Percentiles rank a stretch among this genome's conserved stretches.
Conservation (phyloP, 2,888 invertebrate genomes). For the Sarcophaga variegata region DNA sequence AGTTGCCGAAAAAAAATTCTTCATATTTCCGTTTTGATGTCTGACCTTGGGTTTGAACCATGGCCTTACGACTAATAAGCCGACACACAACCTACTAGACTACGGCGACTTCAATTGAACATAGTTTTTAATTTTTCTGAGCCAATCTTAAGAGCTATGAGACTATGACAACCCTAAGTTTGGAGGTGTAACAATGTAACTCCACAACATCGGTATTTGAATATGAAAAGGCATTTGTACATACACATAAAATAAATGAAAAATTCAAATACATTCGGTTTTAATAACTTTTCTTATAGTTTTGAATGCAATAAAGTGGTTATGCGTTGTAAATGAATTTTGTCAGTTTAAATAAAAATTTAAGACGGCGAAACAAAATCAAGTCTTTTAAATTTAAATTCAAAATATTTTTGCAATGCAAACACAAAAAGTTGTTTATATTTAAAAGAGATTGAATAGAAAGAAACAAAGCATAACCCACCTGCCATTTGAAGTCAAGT, state of each 20-base stretch:
- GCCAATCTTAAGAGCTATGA: background rate
- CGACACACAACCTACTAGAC: no score
- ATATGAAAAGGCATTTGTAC: background rate
- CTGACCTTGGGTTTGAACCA: no score
- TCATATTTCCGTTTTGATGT: no score
- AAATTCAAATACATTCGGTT: constrained; percentile 18
- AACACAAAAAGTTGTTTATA: constrained; percentile 23
- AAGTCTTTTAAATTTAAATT: constrained; percentile 1
- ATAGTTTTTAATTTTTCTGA: no score
- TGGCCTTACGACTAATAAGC: no score
- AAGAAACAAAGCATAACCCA: constrained; percentile 52
- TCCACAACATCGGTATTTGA: background rate
- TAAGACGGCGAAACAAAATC: background rate
- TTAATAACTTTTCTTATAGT: background rate
- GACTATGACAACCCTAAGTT: constrained; percentile 1
- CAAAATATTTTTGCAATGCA: background rate
- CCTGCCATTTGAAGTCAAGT: constrained; percentile 34
- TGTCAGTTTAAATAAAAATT: constrained; percentile 35
- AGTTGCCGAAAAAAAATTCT: no score
- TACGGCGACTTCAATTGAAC: background rate
- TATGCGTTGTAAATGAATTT: constrained; percentile 38
- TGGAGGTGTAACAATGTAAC: constrained; percentile 20
- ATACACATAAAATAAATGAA: background rate
- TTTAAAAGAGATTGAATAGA: constrained; percentile 37
- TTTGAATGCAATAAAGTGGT: background rate